Evolutionary conservation across 1,140 invertebrate species (phyloP), one percentile per base, ranked within the genome.

Genomic region (Lanistes nyassanus): DNA sequence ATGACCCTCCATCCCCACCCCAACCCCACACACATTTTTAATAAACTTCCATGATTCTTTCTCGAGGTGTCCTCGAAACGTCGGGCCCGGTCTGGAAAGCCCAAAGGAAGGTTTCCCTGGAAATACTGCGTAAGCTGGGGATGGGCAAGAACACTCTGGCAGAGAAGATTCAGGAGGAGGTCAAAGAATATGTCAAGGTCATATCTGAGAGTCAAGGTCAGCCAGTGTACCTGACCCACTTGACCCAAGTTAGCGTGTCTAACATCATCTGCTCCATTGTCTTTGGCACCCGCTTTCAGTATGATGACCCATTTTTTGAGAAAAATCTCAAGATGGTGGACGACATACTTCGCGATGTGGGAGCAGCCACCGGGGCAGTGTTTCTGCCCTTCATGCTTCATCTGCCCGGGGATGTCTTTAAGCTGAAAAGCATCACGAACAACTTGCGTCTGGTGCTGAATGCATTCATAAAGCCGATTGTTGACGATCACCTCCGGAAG

Each of bases 201-300:
- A 29, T 81, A 21, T 31, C 23, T 0, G 36, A 56, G 0, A 36
- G 58, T 19, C 31, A 79, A 21, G 74, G 72, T 68, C 19, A 76
- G 42, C 75, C 79, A 0, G 31, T 79, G 13, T 47, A 79, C n/a
- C 62, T 78, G 21, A 76, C 62, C 21, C 34, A 39, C 21, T 39
- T 75, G 3, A 58, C 69, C n/a, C 58, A 67, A 3, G 74, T 34
- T 95, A 93, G 94, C 3, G 93, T 97, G 72, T 95, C 94, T 85
- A 98, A 97, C 87, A 95, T 98, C 0, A 97, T 98, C 76, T 97
- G 95, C 87, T 94, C 94, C 37, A 92, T 97, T 56, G 92, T 96
- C 79, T 97, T 97, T 95, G 94, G 94, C n/a, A 92, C 95, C 0
- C 91, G 95, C 16, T 75, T 91, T 19, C 78, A 81, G 19, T 85